Base-by-base conservation (phyloP, 1,140 invertebrate species). In the Tetragonula clypearis region DNA sequence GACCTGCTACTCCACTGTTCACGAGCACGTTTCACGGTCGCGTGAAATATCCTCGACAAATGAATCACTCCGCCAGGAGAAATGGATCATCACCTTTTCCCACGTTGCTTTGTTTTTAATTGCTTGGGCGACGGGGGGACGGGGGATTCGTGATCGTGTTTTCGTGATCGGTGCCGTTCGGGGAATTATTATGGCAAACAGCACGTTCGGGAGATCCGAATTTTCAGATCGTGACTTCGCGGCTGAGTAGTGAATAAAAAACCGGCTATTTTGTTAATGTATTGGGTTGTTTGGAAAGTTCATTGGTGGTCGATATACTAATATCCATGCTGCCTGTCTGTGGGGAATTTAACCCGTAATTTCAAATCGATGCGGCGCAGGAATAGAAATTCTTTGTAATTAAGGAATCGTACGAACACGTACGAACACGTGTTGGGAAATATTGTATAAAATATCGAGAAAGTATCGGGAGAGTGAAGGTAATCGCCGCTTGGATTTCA, bases 11-110 rank as follows among this genome's bases (percentile, higher is more conserved):
- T 23, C 60, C 41, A 78, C 72, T 41, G 1, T 14, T 49, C 30
- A 9, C 11, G 35, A 14, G 65, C 75, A 56, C 65, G 77, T 66
- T 71, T 60, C 76, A 56, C 62, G 58, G 53, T 26, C 21, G 21
- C 19, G 81, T 69, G 81, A 69, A 83, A 78, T 60, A 72, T 79
- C 26, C 56, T 17, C 56, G 56, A 68, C 82, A 72, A 84, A 84
- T 84, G 68, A 79, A 84, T 84, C 72, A 79, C 72, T 79, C 58
- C 49, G 11, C 8, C 17, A 21, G 19, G 23, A 21, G 15, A 56
- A 72, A 84, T 79, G 3, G 75, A 79, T 62, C 79, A 58, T 72
- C 77, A 23, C 49, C 11, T 35, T 23, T 14, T 12, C 41, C 41
- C 14, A 23, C 14, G 19, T 17, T 9, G 8, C 1, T 8, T 53